Conservation (phyloP, 1,140 invertebrate species). For the Anoplophora glabripennis region DNA sequence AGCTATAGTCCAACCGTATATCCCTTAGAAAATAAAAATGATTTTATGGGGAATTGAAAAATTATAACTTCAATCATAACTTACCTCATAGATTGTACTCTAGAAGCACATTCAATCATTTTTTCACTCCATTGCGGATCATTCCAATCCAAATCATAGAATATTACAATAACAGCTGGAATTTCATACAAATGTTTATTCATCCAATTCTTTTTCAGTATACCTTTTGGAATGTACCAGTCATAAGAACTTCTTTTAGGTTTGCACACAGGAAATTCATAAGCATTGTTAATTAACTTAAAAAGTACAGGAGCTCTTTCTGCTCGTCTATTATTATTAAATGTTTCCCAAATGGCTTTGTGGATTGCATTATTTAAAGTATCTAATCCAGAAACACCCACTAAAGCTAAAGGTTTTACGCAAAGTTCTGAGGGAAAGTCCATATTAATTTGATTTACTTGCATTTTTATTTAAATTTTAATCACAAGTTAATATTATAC, state of each 20-base stretch:
- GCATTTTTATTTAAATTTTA: background rate
- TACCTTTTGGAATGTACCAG: slow-evolving; percentile 94
- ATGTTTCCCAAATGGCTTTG: slow-evolving; percentile 88
- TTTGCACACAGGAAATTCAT: slow-evolving; percentile 88
- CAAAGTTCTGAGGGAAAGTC: slow-evolving; percentile 75
- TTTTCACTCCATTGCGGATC: slow-evolving; percentile 91
- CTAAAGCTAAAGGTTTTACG: slow-evolving; percentile 75
- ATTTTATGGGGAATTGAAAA: too few relatives aligned
- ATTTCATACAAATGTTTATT: slow-evolving; percentile 87
- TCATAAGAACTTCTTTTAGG: slow-evolving; percentile 90
- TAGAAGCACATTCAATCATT: slow-evolving; percentile 86
- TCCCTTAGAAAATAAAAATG: too few relatives aligned
- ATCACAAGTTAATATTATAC: too few relatives aligned
- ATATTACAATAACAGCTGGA: slow-evolving; percentile 90
- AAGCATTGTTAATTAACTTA: slow-evolving; percentile 71
- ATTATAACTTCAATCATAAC: background rate
- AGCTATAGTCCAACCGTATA: too few relatives aligned
- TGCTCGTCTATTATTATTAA: slow-evolving; percentile 73
- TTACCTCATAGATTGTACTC: slow-evolving; percentile 83
- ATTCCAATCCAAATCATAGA: slow-evolving; percentile 97
- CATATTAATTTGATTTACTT: slow-evolving; percentile 23
- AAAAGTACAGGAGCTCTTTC: slow-evolving; percentile 85
- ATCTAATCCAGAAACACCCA: slow-evolving; percentile 85
- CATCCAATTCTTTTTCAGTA: slow-evolving; percentile 95
- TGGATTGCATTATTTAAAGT: slow-evolving; percentile 80